These are phyloP conservation scores for Altica lythri DNA, from an alignment of 2,888 invertebrate genomes.

Conservation along the genomic window DNA sequence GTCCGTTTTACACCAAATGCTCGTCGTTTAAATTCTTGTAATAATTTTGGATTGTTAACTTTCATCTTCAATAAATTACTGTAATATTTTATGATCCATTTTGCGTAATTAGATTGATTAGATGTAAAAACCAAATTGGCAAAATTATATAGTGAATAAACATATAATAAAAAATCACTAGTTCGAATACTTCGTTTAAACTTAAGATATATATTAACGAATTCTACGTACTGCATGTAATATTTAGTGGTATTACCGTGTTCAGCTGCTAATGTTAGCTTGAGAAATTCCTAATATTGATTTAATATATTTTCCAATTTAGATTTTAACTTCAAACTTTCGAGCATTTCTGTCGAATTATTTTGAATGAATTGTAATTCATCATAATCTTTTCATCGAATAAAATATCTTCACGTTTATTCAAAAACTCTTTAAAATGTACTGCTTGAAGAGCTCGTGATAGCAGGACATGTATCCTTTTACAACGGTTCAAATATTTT, in stretches of 20 bases:
- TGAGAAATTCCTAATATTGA: not conserved
- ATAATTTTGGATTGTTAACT: not conserved
- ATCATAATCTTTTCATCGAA: not conserved
- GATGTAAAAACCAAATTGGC: not conserved
- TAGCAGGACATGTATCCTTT: not conserved
- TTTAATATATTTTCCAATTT: not conserved
- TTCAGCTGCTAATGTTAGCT: not conserved
- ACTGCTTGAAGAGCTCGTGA: not conserved
- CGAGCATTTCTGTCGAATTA: not conserved
- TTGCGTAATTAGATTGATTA: not conserved
- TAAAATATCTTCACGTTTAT: not conserved
- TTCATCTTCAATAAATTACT: not conserved
- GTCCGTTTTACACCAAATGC: slow-evolving; percentile 5
- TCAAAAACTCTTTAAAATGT: not conserved
- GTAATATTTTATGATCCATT: not conserved
- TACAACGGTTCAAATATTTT: not conserved
- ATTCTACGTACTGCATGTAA: not conserved
- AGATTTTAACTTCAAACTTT: not conserved
- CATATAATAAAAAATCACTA: not conserved
- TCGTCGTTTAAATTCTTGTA: slow-evolving; percentile 2
- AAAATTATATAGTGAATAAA: not conserved
- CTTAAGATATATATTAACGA: not conserved
- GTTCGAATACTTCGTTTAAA: not conserved
- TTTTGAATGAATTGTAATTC: not conserved
- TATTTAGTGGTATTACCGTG: not conserved